Evolutionary conservation across 2,113 vertebrate genomes (phyloP), one percentile per base, ranked within the genome.

Genomic region (Noturus placidus): DNA sequence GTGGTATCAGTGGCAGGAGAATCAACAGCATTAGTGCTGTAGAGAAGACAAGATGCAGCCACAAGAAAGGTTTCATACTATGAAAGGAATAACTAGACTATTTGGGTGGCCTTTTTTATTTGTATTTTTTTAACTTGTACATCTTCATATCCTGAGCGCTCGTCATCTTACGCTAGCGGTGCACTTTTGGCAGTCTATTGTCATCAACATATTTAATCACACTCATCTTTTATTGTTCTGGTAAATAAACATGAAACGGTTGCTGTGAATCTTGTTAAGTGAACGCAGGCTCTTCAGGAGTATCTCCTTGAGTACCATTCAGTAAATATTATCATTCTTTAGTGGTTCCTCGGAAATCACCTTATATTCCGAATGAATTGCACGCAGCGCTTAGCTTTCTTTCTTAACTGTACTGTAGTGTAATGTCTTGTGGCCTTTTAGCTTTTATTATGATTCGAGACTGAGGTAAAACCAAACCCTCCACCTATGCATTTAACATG

Each of bases 251-350:
- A 27, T 80, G 33, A 69, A 82, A 25, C 5, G 22, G 20, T n/a
- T n/a, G 35, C 5, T 22, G 13, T 70, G 46, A 10, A 69, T 81
- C 63, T 42, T 54, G 27, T 82, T 61, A 61, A 46, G 79, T 27
- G 33, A 72, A 82, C 91, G 92, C 93, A 93, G 93, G 94, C 86
- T 89, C 92, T 90, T n/a, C 87, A 87, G 84, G 90, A 93, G 92
- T 91, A 90, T 93, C 93, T 93, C 94, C 93, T 94, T 95, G 93
- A 93, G 84, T 59, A 70, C 50, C 33, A 81, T 81, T 81, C 33
- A 87, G 78, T 57, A 42, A 81, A 81, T 67, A 80, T 69, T 86
- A 69, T 80, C 85, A 33, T 59, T 13, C 42, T 25, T 0, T 38
- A 61, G 56, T 25, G 56, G 42, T 61, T 82, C 56, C 11, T 14